A percentile compares a stretch with the other conserved stretches of the same genome.
These are phyloP conservation scores for Bujurquina vittata DNA, from an alignment of 2,113 vertebrate species.

Conservation along the genomic window DNA sequence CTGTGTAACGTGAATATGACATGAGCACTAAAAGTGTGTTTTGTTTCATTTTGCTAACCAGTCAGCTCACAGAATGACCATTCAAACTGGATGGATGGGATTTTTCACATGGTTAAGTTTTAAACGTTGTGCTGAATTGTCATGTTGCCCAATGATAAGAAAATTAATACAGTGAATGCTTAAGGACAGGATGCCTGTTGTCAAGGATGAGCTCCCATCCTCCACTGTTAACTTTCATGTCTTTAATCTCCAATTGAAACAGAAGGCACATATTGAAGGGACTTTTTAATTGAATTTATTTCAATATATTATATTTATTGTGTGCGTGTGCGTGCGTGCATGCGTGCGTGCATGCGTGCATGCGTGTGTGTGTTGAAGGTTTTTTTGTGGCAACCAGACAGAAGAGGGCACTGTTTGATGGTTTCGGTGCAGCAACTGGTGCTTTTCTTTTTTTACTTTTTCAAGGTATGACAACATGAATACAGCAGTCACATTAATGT, in stretches of 20 bases:
- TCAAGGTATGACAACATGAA: constrained; percentile 53
- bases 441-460: constrained; percentile 27
- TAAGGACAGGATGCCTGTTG: background rate
- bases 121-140: too few relatives aligned
- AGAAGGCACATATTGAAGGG: background rate
- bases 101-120: too few relatives aligned
- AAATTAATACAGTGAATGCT: background rate
- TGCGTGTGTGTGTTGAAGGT: background rate
- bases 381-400: constrained; percentile 1
- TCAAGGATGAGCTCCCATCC: too few relatives aligned
- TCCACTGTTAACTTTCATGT: too few relatives aligned
- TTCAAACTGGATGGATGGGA: too few relatives aligned
- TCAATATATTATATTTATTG: background rate
- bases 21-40: too few relatives aligned
- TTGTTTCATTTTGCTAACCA: too few relatives aligned
- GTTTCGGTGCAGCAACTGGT: background rate
- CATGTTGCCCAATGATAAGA: background rate
- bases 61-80: too few relatives aligned
- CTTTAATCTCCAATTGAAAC: background rate
- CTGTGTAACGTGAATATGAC: too few relatives aligned
- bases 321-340: background rate
- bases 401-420: constrained; percentile 32
- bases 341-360: too few relatives aligned
- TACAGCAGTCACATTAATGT: constrained; percentile 23
- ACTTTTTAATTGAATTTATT: too few relatives aligned